These are phyloP conservation scores for Agelastica alni DNA, from an alignment of 2,888 invertebrate genomes.

Conservation along the genomic window DNA sequence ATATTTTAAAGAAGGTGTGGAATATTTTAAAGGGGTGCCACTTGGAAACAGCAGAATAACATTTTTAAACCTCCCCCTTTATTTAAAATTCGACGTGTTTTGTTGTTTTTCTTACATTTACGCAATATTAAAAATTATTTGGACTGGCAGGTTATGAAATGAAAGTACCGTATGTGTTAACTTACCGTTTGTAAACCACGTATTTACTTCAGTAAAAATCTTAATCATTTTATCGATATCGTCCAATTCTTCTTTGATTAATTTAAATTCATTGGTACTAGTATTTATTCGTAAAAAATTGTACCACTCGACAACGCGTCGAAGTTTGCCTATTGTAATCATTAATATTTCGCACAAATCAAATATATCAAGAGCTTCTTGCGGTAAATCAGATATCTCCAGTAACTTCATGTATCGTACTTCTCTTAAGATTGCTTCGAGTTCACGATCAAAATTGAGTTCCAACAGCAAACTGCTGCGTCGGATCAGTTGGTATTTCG, in stretches of 20 bases:
- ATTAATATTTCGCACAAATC: constrained; percentile 70
- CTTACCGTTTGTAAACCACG: constrained; percentile 83
- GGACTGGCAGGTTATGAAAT: too few relatives aligned
- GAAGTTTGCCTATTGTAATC: constrained; percentile 52
- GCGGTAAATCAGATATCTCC: constrained; percentile 64
- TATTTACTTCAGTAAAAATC: constrained; percentile 69
- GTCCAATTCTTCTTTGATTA: constrained; percentile 76
- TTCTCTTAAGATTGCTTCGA: constrained; percentile 77
- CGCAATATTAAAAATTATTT: too few relatives aligned
- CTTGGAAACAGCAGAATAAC: too few relatives aligned
- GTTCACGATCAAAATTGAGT: constrained; percentile 71
- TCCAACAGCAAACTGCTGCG: constrained; percentile 57
- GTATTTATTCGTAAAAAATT: constrained; percentile 78
- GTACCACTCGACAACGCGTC: constrained; percentile 77
- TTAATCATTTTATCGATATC: constrained; percentile 74
- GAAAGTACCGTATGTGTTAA: too few relatives aligned
- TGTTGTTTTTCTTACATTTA: too few relatives aligned
- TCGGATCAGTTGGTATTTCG: constrained; percentile 65
- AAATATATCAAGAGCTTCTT: constrained; percentile 68
- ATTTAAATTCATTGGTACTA: constrained; percentile 74
- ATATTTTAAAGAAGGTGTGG: too few relatives aligned
- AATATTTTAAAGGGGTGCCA: too few relatives aligned
- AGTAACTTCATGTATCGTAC: constrained; percentile 67
- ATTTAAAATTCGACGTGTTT: too few relatives aligned
- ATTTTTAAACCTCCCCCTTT: too few relatives aligned